A percentile compares a stretch with the other conserved stretches of the same genome.
Conservation (phyloP, 2,888 invertebrate genomes). For the Drosophila lacicola region DNA sequence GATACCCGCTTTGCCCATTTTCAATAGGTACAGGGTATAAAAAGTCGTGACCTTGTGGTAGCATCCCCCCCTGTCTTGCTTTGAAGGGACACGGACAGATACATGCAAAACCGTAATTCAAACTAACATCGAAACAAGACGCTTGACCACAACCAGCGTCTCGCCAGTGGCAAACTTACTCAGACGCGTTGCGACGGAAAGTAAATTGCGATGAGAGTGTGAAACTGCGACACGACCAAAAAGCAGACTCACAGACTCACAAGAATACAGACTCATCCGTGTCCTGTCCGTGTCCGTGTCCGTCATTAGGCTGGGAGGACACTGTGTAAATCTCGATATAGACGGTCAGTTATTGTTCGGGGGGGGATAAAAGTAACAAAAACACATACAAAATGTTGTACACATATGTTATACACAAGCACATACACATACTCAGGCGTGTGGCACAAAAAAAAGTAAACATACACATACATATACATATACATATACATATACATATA, state of each 20-base stretch:
- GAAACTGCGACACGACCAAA: background rate
- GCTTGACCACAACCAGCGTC: constrained; percentile 10
- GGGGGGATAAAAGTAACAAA: no score
- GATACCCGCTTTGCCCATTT: background rate
- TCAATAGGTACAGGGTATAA: background rate
- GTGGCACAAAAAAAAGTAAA: no score
- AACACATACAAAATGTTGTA: no score
- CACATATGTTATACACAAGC: no score
- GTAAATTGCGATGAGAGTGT: background rate
- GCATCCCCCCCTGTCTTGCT: background rate
- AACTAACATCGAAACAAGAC: background rate
- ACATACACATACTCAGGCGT: no score
- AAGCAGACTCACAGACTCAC: background rate
- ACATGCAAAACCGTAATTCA: background rate
- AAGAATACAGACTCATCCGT: constrained; percentile 1
- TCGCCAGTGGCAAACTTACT: background rate
- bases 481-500: no score
- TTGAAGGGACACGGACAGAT: background rate
- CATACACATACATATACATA: no score
- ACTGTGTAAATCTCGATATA: no score
- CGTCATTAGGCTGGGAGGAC: no score
- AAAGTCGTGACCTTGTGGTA: background rate
- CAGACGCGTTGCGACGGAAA: constrained; percentile 12
- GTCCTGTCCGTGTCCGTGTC: background rate
- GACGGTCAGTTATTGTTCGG: no score